Conservation (phyloP, 2,888 invertebrate species). For the Bursaphelenchus okinawaensis region DNA sequence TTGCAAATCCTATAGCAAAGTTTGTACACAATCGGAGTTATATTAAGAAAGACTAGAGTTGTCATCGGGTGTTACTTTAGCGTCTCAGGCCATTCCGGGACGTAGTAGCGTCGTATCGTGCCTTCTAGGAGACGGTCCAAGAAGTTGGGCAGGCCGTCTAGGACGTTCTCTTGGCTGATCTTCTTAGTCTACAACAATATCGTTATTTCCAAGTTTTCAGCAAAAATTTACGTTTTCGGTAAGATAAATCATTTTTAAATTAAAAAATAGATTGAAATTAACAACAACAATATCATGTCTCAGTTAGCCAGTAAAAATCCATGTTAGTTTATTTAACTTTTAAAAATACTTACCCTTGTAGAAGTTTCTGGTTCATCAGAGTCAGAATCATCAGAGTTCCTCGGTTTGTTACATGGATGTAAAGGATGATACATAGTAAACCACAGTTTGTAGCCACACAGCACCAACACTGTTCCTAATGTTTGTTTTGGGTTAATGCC, state of each 20-base stretch:
- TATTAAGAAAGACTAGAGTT: not conserved
- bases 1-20: too few relatives aligned
- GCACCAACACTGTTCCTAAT: conserved; percentile 86
- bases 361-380: conserved; percentile 5
- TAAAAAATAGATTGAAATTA: not conserved
- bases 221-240: too few relatives aligned
- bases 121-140: conserved; percentile 93
- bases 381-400: conserved; percentile 15
- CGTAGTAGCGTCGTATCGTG: conserved; percentile 84
- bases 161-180: conserved; percentile 70
- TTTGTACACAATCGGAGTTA: too few relatives aligned
- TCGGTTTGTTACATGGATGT: conserved; percentile 66
- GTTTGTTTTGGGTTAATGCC: conserved; percentile 90
- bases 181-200: conserved; percentile 10
- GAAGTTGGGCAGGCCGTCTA: conserved; percentile 91
- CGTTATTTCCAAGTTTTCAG: too few relatives aligned
- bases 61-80: conserved; percentile 31
- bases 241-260: not conserved
- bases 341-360: not conserved
- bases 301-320: too few relatives aligned
- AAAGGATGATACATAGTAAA: conserved; percentile 98
- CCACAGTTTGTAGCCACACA: conserved; percentile 93
- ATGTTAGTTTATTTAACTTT: conserved; percentile 3
- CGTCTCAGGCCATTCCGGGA: conserved; percentile 84
- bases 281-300: not conserved